Conservation (phyloP, 1,140 invertebrate species). For the Drosophila funebris region DNA sequence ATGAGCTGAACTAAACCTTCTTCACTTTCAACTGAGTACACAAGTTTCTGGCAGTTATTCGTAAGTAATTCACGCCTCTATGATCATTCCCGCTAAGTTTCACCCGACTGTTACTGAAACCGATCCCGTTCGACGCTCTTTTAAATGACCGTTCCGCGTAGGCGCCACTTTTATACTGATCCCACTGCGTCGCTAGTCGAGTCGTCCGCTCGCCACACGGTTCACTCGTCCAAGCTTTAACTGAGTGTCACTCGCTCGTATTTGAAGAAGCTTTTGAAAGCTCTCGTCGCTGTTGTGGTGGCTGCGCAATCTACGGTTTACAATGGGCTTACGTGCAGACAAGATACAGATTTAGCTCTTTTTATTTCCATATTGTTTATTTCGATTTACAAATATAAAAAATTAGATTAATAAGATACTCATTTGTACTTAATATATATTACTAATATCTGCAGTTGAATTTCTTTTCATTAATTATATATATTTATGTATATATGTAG, state of each 20-base stretch:
- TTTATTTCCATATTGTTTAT: conserved; percentile 32
- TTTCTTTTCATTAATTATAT: too few species aligned
- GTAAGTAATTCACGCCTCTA: conserved; percentile 11
- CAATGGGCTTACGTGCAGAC: not conserved
- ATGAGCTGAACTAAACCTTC: conserved; percentile 4
- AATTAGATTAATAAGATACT: conserved; percentile 15
- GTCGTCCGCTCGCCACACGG: not conserved
- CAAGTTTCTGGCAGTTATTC: conserved; percentile 8
- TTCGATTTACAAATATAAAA: conserved; percentile 55
- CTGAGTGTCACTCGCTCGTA: not conserved
- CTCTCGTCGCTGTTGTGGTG: conserved; percentile 32
- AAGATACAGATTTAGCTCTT: not conserved
- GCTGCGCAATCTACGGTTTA: too few species aligned
- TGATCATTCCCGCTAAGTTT: conserved; percentile 16
- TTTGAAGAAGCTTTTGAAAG: conserved; percentile 50
- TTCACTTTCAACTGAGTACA: not conserved
- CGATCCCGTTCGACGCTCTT: conserved; percentile 46
- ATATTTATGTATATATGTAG: not conserved
- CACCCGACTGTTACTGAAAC: not conserved
- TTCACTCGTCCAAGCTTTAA: conserved; percentile 39
- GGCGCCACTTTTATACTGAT: conserved; percentile 61
- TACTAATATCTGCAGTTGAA: too few species aligned
- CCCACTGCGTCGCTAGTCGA: conserved; percentile 31
- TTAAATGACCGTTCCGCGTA: conserved; percentile 53
- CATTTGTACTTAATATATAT: too few species aligned